phyloP scores from a whole-genome alignment of 2,113 vertebrate genomes.

The Lepisosteus oculatus region DNA sequence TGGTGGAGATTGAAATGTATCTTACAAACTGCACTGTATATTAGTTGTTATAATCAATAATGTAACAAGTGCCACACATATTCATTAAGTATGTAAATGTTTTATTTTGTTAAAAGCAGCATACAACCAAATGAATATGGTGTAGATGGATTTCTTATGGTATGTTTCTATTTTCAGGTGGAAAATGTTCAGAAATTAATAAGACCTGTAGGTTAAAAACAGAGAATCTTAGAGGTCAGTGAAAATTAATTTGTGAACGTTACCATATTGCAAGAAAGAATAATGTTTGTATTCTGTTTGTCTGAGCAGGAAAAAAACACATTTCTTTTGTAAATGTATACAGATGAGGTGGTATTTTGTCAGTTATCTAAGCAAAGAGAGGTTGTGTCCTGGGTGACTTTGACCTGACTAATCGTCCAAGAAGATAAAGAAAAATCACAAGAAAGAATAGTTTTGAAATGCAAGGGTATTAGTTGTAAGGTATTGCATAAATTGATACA shows the following conservation, averaged over 20 bases:
- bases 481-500: background rate
- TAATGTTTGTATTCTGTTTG: slow-evolving; percentile 37
- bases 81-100: too few species aligned
- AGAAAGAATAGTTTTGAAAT: slow-evolving; percentile 16
- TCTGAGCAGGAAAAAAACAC: slow-evolving; percentile 20
- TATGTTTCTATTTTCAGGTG: slow-evolving; percentile 20
- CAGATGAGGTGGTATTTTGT: slow-evolving; percentile 20
- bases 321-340: slow-evolving; percentile 26
- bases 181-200: slow-evolving; percentile 24
- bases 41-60: too few species aligned
- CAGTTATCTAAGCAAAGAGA: slow-evolving; percentile 8
- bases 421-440: slow-evolving; percentile 25
- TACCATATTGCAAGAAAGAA: slow-evolving; percentile 14
- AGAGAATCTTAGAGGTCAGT: slow-evolving; percentile 35
- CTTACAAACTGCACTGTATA: too few species aligned
- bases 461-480: slow-evolving; percentile 9
- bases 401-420: slow-evolving; percentile 33
- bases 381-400: slow-evolving; percentile 27
- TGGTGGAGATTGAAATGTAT: too few species aligned
- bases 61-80: too few species aligned
- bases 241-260: slow-evolving; percentile 31
- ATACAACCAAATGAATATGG: slow-evolving; percentile 31
- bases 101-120: slow-evolving; percentile 17
- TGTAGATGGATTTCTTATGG: slow-evolving; percentile 29
- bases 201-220: slow-evolving; percentile 26